Base-by-base conservation (phyloP, 2,113 vertebrate species). In the Natator depressus region DNA sequence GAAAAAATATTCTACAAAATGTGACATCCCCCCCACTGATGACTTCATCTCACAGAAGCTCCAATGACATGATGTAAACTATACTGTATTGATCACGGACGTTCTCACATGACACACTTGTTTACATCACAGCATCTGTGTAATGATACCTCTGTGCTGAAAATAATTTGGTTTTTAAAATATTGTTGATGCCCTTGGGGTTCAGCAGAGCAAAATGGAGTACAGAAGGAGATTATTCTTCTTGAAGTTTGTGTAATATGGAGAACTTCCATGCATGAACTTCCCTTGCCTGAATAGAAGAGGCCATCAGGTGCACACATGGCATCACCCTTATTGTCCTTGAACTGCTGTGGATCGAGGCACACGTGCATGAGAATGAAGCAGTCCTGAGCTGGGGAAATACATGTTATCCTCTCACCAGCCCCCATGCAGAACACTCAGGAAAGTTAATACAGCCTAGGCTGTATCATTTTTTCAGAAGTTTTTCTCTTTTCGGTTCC, bases 31-130 rank as follows among this genome's bases (percentile, higher is more conserved):
- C 89, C 89, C 89, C 65, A 83, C 16, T 19, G 14, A n/a, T 69
- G 31, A 94, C 92, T 95, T 89, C 91, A 93, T 89, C 84, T 91
- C 82, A 89, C 94, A 91, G 89, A 86, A 0, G 2, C 78, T 65
- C 59, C 13, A 31, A 35, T 65, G 62, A n/a, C 35, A 91, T 84
- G 94, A 53, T 10, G 51, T 69, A 65, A 57, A 53, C 49, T 42
- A 57, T 90, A 89, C 89, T 93, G 88, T 82, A 35, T 20, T 6
- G 19, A 22, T 22, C 31, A 72, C 1, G 49, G 83, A 46, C 93
- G 24, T 89, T 95, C 94, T 88, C 82, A 85, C 85, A 93, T 88
- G 94, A 62, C 31, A 65, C 84, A 94, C 86, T 50, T 69, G 90
- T 89, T 57, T 24, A 57, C 51, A 95, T 65, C 76, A 88, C 80